These are phyloP conservation scores for Meta bourneti DNA, from an alignment of 2,888 invertebrate species.

Conservation along the genomic window DNA sequence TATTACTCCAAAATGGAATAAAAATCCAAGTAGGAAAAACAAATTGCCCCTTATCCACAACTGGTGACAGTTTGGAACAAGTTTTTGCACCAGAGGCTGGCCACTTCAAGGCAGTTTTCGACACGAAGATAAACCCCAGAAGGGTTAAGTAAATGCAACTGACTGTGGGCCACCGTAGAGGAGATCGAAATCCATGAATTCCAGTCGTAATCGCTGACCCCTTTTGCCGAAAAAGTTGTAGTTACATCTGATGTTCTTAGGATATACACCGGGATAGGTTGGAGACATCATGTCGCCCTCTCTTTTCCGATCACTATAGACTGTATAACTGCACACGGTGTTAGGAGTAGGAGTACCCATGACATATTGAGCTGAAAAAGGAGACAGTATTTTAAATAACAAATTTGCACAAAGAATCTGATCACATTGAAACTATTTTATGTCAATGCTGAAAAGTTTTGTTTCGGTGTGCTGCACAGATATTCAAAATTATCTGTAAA, in stretches of 20 bases:
- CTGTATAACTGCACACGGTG: conserved; percentile 90
- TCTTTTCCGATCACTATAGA: conserved; percentile 87
- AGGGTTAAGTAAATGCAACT: conserved; percentile 82
- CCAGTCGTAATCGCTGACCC: conserved; percentile 94
- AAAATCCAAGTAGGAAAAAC: no score
- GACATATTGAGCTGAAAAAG: conserved; percentile 87
- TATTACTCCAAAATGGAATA: no score
- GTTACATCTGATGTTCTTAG: conserved; percentile 95
- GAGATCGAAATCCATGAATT: conserved; percentile 98
- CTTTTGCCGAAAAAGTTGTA: conserved; percentile 93
- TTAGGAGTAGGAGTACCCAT: conserved; percentile 93
- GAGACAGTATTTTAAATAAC: background rate
- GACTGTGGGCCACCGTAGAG: conserved; percentile 99
- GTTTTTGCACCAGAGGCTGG: no score
- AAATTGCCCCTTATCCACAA: no score
- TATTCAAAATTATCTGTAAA: no score
- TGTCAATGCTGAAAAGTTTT: no score
- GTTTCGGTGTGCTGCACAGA: no score
- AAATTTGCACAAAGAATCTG: background rate
- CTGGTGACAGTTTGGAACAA: no score
- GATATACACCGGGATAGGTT: conserved; percentile 99
- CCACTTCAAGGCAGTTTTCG: no score
- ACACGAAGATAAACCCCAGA: no score
- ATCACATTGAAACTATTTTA: background rate
- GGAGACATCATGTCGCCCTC: conserved; percentile 95